phyloP scores from a whole-genome alignment of 2,888 invertebrate species.

The Sipha maydis region DNA sequence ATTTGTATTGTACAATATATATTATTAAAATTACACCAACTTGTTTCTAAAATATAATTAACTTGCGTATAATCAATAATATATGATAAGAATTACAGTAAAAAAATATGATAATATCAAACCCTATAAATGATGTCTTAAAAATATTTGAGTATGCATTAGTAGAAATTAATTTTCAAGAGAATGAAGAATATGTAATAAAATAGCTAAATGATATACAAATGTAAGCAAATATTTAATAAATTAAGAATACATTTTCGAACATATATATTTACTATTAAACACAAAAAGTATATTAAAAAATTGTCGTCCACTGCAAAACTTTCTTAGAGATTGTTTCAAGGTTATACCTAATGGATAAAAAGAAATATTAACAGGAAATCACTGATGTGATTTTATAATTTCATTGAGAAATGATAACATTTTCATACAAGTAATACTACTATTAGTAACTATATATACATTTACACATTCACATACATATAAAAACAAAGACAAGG shows the following conservation, averaged over 20 bases:
- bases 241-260: conserved; percentile 25
- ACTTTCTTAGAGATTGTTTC: not conserved
- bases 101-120: conserved; percentile 42
- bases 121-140: not conserved
- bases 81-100: conserved; percentile 31
- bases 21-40: not conserved
- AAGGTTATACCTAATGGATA: not conserved
- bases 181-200: conserved; percentile 6
- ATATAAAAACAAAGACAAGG: not conserved
- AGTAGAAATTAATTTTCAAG: conserved; percentile 24
- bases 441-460: not conserved
- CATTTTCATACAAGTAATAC: not conserved
- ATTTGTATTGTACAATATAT: not conserved
- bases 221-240: conserved; percentile 25
- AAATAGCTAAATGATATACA: conserved; percentile 27
- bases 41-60: conserved; percentile 44
- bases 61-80: conserved; percentile 5
- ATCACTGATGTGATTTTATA: conserved; percentile 10
- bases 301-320: not conserved
- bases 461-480: not conserved
- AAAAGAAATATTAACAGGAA: not conserved
- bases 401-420: not conserved
- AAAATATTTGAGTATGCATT: conserved; percentile 32
- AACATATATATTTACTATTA: conserved; percentile 29
- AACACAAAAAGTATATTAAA: conserved; percentile 25